Base-by-base conservation (phyloP, 2,888 invertebrate genomes). In the Lasiommata megera region DNA sequence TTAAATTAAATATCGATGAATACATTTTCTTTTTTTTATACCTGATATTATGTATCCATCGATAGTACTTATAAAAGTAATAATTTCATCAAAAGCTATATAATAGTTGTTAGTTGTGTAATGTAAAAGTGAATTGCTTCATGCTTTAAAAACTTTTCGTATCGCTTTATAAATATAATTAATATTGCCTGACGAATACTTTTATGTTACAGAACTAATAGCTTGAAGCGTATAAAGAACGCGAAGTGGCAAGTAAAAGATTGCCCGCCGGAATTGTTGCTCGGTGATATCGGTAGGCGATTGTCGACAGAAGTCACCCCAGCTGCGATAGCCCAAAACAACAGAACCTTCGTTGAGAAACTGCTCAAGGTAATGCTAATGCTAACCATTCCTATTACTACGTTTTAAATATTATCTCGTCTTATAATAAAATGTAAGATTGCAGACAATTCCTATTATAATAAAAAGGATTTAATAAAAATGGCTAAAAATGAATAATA, bases 291-390 rank as follows among this genome's bases (percentile, higher is more conserved):
- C 50, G 87, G 84, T 63, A 84, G 93, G 50, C 89, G 93, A 65
- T 74, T 93, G 50, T 93, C 92, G 0, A 93, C 94, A 1, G 94
- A 94, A 64, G 93, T 93, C 70, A 96, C 96, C 64, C 97, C 98
- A 0, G 97, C 98, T 0, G 93, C 97, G 37, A 96, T 99, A 72
- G 98, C 98, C 11, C 98, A 99, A 82, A 98, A 98, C 34, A 99
- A 99, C 86, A 97, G 98, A 95, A 96, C 97, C 18, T 99, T 99
- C 90, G 99, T 99, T 47, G 99, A 99, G 78, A 97, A 98, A 79
- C 92, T 99, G 68, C 92, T 99, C 48, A 98, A 98, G 93, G 99
- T 96, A 88, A 14, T 6, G 17, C 11, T 9, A 3, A 40, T 43
- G 23, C 2, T n/a, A n/a, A n/a, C n/a, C n/a, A n/a, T n/a, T n/a